Base-by-base conservation (phyloP, 1,140 invertebrate species). In the Euura lappo region DNA sequence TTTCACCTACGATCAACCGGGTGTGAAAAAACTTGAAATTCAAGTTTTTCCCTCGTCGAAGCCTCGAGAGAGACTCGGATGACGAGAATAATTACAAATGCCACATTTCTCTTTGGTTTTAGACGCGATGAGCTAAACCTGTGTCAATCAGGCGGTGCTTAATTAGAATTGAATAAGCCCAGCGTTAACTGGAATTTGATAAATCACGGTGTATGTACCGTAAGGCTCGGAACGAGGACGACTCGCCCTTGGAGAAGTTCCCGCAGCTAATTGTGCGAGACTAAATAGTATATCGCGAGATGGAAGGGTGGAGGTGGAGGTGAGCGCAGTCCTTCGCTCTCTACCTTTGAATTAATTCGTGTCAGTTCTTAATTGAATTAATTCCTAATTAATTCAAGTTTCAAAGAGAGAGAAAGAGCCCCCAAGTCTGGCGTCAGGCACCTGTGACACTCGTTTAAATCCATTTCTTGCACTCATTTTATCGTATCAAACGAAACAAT, bases 301-400 rank as follows among this genome's bases (percentile, higher is more conserved):
- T n/a, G 51, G 3, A 60, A 8, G 51, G 10, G 28, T 28, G 28
- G 28, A 28, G 28, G 28, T 28, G 28, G 28, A 28, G 28, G 28
- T 28, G 1, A 28, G 28, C 28, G 28, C 28, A 28, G 28, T 28
- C 28, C 28, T 28, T 28, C 28, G 28, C 51, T 60, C 13, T 11
- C 51, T 8, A 60, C 51, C 51, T 60, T 60, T 60, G 51, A 60
- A 60, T 60, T 60, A 60, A 60, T 60, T 60, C 51, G 5, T n/a
- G 51, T 60, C 51, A 60, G 51, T 60, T 60, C 51, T 60, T 8
- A 60, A 60, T 60, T 60, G 51, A 60, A 60, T 60, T 60, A 60
- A 60, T 60, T 4, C 13, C 51, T 60, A 60, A 60, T 60, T 60
- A 60, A 60, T 60, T 60, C 51, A 60, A n/a, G 51, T 60, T 60